These are phyloP conservation scores for Phalloptychus januarius DNA, from an alignment of 2,797 vertebrate genomes.

Conservation along the genomic window DNA sequence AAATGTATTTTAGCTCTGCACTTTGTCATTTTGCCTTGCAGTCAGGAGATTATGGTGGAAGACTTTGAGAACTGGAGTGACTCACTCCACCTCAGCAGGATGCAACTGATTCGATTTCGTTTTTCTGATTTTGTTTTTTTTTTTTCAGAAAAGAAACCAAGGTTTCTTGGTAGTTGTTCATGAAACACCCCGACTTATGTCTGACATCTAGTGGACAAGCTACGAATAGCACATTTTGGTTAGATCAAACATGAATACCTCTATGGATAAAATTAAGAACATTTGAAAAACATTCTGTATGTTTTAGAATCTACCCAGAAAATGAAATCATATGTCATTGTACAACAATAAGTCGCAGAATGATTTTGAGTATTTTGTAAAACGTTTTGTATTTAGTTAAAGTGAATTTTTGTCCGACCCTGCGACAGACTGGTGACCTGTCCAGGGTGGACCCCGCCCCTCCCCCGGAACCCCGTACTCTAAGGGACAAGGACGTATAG, in stretches of 20 bases:
- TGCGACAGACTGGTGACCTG: too few relatives aligned
- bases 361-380: not conserved
- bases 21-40: too few relatives aligned
- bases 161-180: not conserved
- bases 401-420: too few relatives aligned
- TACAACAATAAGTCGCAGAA: not conserved
- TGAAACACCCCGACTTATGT: not conserved
- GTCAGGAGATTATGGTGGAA: too few relatives aligned
- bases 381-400: not conserved
- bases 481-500: too few relatives aligned
- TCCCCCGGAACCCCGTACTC: too few relatives aligned
- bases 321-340: not conserved
- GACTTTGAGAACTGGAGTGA: not conserved
- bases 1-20: too few relatives aligned
- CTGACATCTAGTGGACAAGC: conserved; percentile 1
- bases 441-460: too few relatives aligned
- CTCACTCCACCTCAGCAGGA: not conserved
- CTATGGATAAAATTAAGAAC: not conserved
- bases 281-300: not conserved
- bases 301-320: not conserved
- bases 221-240: not conserved
- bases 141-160: not conserved
- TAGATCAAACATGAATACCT: too few relatives aligned
- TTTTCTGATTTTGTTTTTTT: not conserved
- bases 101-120: not conserved